Percentiles rank a stretch among this genome's conserved stretches.
Conservation (phyloP, 2,113 vertebrate species). For the Chinchilla lanigera region DNA sequence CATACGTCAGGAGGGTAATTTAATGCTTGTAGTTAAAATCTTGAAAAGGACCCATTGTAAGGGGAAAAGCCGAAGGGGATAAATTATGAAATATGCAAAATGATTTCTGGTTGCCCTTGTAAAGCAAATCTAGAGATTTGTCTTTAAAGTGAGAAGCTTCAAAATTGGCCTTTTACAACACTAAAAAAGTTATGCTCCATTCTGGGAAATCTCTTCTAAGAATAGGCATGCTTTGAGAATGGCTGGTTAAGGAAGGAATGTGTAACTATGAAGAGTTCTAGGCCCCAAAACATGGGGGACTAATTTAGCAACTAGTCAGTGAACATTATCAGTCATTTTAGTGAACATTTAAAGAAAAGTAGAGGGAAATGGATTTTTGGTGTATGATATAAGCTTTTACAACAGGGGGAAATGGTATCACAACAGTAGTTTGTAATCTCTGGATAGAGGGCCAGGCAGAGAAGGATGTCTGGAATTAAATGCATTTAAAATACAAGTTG, state of each 20-base stretch:
- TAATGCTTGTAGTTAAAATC: conserved; percentile 66
- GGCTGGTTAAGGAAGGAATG: neutral
- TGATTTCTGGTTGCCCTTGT: conserved; percentile 42
- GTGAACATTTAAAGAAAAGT: neutral
- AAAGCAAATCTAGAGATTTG: conserved; percentile 30
- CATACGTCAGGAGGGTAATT: conserved; percentile 64
- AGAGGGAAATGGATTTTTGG: neutral
- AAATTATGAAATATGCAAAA: conserved; percentile 64
- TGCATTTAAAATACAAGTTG: conserved; percentile 62
- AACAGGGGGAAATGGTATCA: neutral
- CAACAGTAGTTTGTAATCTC: neutral
- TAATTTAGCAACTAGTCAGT: neutral
- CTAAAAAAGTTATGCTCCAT: neutral
- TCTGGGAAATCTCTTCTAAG: neutral
- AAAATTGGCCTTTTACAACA: conserved; percentile 28
- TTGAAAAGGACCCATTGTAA: conserved; percentile 63
- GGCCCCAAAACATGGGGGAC: neutral
- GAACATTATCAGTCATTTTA: neutral
- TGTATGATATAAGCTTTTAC: neutral
- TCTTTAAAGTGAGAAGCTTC: conserved; percentile 47
- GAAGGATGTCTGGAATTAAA: conserved; percentile 62
- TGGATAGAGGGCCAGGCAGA: neutral
- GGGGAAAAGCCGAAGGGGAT: neutral
- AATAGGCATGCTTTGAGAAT: conserved; percentile 6
- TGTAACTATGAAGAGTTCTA: neutral